A percentile compares a stretch with the other conserved stretches of the same genome.
Evolutionary conservation across 2,888 invertebrate species (phyloP).

Genomic region (Protodeltote pygarga): DNA sequence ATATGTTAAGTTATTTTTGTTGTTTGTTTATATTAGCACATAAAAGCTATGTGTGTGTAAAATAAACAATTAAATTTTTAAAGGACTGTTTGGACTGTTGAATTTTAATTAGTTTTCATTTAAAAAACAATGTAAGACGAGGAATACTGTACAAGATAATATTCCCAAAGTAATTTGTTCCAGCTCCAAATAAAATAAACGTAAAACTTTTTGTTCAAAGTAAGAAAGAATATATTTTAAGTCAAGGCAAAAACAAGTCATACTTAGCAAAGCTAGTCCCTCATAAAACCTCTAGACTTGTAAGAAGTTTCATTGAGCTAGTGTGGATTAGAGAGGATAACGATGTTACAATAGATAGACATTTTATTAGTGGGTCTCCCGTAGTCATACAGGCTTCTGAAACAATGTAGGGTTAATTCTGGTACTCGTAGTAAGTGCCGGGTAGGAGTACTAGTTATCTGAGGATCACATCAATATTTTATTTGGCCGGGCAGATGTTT

Average conservation of each 20-base stretch:
- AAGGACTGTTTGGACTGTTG: no score
- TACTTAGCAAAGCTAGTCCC: neutral
- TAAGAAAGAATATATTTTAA: neutral
- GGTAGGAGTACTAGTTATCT: no score
- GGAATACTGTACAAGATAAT: neutral
- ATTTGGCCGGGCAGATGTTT: no score
- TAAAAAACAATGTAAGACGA: neutral
- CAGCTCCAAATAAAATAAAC: neutral
- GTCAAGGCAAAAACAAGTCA: neutral
- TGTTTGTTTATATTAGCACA: no score
- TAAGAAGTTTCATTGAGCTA: neutral
- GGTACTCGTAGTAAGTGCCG: no score
- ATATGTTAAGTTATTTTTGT: no score
- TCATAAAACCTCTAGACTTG: neutral
- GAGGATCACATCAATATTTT: no score
- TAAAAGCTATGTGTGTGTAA: no score
- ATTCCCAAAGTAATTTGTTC: neutral
- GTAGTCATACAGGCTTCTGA: neutral
- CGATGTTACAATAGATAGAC: neutral
- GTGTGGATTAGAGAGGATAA: conserved; percentile 9
- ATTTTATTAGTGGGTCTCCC: neutral
- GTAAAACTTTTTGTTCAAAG: neutral
- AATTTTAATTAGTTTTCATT: no score
- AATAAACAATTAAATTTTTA: no score
- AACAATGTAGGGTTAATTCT: no score